Base-by-base conservation (phyloP, 2,797 vertebrate species). In the Coilia nasus region DNA sequence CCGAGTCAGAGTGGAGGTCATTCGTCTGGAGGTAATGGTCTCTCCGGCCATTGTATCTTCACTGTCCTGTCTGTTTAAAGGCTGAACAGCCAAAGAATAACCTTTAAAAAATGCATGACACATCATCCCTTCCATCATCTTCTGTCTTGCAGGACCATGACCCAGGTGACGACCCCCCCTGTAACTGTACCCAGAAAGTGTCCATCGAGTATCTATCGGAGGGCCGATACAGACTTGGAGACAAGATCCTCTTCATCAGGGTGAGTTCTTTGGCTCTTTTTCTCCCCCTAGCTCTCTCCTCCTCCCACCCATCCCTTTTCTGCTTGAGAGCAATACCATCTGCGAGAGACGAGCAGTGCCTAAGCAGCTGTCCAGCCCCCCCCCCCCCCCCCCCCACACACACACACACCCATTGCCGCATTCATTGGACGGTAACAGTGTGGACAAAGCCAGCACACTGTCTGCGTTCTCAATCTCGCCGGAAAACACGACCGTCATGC, bases 201-300 rank as follows among this genome's bases (percentile, higher is more conserved):
- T 99, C 98, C 82, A 99, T 99, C 21, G 98, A 99, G 91, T 99
- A 98, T 83, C 96, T 99, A 91, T 98, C 98, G 0, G 98, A 99
- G 92, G 98, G 98, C 23, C 96, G 98, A 83, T 99, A 99, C 85
- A 94, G 98, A 41, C 94, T 99, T 10, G 98, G 98, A 86, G 98
- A 98, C 92, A 99, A 99, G 94, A 98, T 98, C 90, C 97, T 99
- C 82, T 99, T 99, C 87, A 99, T 99, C 83, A 80, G 89, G 88
- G 90, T 90, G 81, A 81, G 88, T 81, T 44, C 9, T n/a, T 71
- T 14, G 23, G 25, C 17, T 15, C 25, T 15, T 31, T 31, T 28
- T 71, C 28, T 17, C 15, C 3, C 28, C 6, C 35, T 64, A 21
- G 35, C 78, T 15, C 80, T 19, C 64, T 15, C 17, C 31, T 17